Evolutionary conservation across 2,113 vertebrate genomes (phyloP).

Genomic region (Zosterops hypoxanthus): DNA sequence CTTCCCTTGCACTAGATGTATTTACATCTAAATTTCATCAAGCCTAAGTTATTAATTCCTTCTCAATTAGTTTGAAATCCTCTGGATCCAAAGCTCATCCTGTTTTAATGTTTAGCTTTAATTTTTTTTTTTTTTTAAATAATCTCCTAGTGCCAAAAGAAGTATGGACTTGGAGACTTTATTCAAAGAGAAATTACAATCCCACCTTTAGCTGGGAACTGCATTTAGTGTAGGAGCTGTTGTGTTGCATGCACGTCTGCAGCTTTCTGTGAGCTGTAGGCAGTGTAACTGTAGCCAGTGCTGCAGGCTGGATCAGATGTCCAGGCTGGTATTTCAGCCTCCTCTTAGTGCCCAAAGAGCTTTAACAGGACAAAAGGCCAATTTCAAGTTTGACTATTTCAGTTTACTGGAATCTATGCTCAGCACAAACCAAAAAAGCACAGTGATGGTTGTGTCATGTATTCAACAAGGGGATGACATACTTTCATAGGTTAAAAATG

Average conservation of each 20-base stretch:
- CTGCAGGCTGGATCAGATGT: not conserved
- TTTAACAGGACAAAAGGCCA: slow-evolving; percentile 3
- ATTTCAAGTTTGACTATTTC: not conserved
- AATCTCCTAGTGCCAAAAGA: not conserved
- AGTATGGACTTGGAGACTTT: not conserved
- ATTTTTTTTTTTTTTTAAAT: not conserved
- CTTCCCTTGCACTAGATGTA: not conserved
- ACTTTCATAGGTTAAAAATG: not conserved
- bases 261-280: not conserved
- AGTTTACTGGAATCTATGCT: not conserved
- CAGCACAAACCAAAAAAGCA: not conserved
- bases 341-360: not conserved
- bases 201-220: not conserved
- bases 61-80: not conserved
- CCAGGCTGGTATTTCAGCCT: slow-evolving; percentile 32
- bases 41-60: not conserved
- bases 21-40: not conserved
- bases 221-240: not conserved
- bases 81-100: not conserved
- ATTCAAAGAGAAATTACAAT: not conserved
- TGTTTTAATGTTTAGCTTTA: not conserved
- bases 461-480: not conserved
- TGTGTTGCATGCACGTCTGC: fast-evolving
- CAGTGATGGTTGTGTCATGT: not conserved
- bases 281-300: not conserved